Percentiles rank a stretch among this genome's conserved stretches.
phyloP scores from a whole-genome alignment of 2,797 vertebrate species.

The Coregonus ussuriensis region DNA sequence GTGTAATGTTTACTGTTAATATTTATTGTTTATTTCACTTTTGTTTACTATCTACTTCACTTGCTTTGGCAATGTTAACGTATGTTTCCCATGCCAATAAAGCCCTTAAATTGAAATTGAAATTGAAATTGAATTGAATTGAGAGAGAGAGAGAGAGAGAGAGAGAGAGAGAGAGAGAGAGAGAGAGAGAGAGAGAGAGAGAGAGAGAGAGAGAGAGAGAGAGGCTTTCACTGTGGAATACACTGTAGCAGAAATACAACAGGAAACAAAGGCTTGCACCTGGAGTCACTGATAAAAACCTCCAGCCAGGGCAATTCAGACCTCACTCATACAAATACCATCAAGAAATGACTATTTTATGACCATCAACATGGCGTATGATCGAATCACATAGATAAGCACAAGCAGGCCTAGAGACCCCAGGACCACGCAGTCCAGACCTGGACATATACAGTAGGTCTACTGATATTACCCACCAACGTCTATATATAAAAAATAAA shows the following conservation, averaged over 20 bases:
- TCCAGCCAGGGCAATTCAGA: slow-evolving; percentile 2
- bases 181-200: too few relatives aligned
- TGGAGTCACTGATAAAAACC: slow-evolving; percentile 25
- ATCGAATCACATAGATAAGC: not conserved
- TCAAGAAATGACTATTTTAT: not conserved
- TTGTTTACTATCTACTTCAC: too few relatives aligned
- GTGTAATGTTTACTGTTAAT: too few relatives aligned
- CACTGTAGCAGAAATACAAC: slow-evolving; percentile 25
- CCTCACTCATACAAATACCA: not conserved
- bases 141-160: too few relatives aligned
- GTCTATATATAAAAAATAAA: not conserved
- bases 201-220: not conserved
- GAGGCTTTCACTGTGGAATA: not conserved
- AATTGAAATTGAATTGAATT: too few relatives aligned
- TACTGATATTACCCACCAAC: not conserved
- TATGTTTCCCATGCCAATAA: too few relatives aligned
- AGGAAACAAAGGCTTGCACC: slow-evolving; percentile 26
- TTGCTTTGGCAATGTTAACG: too few relatives aligned
- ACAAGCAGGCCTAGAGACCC: not conserved
- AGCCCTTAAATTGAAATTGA: too few relatives aligned
- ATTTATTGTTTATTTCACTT: too few relatives aligned
- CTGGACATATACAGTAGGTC: not conserved
- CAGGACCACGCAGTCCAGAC: not conserved
- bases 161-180: too few relatives aligned
- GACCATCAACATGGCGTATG: not conserved